These are phyloP conservation scores for Pocillopora damicornis DNA, from an alignment of 64 coral and sea anemone species.

Conservation along the genomic window DNA sequence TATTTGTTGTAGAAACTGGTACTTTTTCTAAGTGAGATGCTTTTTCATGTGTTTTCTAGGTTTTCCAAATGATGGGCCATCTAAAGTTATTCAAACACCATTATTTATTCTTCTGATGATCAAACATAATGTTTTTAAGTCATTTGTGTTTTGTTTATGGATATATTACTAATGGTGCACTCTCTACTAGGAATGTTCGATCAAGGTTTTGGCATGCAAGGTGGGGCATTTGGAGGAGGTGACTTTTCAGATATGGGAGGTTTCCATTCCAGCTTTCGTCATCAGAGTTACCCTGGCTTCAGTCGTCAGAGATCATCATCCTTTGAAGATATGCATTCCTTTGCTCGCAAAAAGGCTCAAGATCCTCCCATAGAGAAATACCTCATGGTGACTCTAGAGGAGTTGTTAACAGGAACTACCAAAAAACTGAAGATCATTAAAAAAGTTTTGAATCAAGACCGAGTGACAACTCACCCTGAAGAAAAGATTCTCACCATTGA, in stretches of 20 bases:
- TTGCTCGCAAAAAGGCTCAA: conserved; percentile 49
- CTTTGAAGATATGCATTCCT: conserved; percentile 71
- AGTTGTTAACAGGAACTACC: conserved; percentile 70
- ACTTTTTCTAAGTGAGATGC: no score
- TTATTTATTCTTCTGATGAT: no score
- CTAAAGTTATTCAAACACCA: no score
- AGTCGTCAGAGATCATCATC: conserved; percentile 62
- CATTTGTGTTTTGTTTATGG: not conserved
- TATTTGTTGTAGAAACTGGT: no score
- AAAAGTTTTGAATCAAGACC: conserved; percentile 80
- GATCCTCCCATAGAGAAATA: conserved; percentile 92
- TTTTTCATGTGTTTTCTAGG: no score
- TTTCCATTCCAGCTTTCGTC: not conserved
- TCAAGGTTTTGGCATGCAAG: conserved; percentile 14
- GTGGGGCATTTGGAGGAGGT: conserved; percentile 8
- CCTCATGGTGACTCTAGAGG: conserved; percentile 74
- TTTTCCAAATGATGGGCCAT: no score
- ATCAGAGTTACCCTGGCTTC: conserved; percentile 16
- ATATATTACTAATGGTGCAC: not conserved
- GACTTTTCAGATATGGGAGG: conserved; percentile 9
- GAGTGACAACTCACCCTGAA: conserved; percentile 68
- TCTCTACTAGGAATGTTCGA: conserved; percentile 27
- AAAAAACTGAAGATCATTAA: conserved; percentile 95
- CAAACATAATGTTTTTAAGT: no score
- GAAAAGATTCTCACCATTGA: conserved; percentile 93